A percentile compares a stretch with the other conserved stretches of the same genome.
Evolutionary conservation across 2,888 invertebrate species (phyloP).

Genomic region (Philopedon plagiatum): DNA sequence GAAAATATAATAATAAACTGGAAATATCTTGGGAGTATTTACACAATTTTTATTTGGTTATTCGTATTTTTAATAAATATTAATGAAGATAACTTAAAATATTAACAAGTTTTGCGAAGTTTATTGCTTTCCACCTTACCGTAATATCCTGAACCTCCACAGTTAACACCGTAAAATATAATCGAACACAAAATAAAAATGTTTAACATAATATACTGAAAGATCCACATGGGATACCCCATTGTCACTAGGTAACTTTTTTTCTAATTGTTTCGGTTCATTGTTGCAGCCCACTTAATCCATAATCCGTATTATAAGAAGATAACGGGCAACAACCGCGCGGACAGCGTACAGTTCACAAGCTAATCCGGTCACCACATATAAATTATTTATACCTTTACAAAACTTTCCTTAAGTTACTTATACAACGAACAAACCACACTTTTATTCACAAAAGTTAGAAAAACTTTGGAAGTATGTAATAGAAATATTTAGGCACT

Average conservation of each 20-base stretch:
- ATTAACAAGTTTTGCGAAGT: no score
- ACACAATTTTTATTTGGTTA: no score
- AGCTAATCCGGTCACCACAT: background rate
- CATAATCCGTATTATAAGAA: background rate
- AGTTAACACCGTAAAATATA: background rate
- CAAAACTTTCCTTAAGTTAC: background rate
- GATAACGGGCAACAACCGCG: background rate
- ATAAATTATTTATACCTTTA: background rate
- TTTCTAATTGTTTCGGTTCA: background rate
- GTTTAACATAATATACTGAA: background rate
- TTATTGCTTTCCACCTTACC: slow-evolving; percentile 28
- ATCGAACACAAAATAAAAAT: background rate
- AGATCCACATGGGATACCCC: background rate
- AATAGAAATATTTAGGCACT: background rate
- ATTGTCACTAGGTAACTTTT: background rate
- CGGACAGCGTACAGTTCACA: background rate
- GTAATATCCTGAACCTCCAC: slow-evolving; percentile 33
- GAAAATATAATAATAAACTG: no score
- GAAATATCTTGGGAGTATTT: no score
- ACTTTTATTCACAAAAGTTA: background rate
- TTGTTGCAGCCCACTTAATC: background rate
- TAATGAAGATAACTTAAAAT: no score
- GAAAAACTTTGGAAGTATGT: background rate
- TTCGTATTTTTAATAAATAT: no score
- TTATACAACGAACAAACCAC: background rate